Evolutionary conservation across 2,888 invertebrate genomes (phyloP), one percentile per base, ranked within the genome.

Genomic region (Chloroclystis v-ata): DNA sequence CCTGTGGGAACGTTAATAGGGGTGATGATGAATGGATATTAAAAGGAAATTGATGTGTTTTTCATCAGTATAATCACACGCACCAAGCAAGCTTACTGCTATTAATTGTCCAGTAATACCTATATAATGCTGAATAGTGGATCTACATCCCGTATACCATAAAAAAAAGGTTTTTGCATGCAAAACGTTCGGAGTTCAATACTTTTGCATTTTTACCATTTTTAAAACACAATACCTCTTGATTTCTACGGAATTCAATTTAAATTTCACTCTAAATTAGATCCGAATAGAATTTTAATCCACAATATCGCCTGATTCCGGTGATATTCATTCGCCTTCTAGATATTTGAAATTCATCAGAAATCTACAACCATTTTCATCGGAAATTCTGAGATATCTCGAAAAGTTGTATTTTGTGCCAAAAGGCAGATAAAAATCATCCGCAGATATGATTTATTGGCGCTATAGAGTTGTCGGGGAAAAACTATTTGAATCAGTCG

Each of bases 361-460:
- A 20, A 12, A 32, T n/a, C n/a, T 33, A 33, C 10, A 33, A 33
- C 16, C 20, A 7, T 14, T 35, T 35, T 20, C 3, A 1, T 10
- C 20, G 24, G 25, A 40, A 24, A 29, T 28, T 9, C 20, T 9
- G n/a, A 38, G 11, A 25, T 42, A 44, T 37, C 30, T 35, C 41
- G 8, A 20, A 28, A 37, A n/a, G 41, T 26, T 37, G 20, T 11
- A 24, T 6, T 29, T 10, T 28, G 29, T 42, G 45, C 41, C 45
- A 45, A 42, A 46, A 45, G 5, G 28, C 24, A 35, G 28, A 50
- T 43, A 46, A 28, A 49, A 49, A 49, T 44, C 33, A 45, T 47
- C 25, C 14, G 35, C 14, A 16, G 38, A 30, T 38, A 50, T 41
- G 49, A 54, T 51, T 51, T 51, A 54, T 49, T 24, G 37, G 41